Conservation (phyloP, 2,113 vertebrate species). For the Aythya baeri region DNA sequence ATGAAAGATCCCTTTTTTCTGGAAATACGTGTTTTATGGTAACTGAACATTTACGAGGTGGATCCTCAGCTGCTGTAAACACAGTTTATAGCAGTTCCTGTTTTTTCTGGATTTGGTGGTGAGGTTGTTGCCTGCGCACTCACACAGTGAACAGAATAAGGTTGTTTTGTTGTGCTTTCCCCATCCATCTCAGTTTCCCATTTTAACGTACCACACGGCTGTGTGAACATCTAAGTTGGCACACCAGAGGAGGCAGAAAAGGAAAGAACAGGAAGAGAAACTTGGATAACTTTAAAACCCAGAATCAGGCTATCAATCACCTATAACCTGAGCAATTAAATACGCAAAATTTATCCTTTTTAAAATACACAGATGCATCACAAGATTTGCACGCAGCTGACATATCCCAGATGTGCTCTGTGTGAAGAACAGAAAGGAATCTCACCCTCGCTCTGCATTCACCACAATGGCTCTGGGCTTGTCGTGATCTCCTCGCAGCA, state of each 20-base stretch:
- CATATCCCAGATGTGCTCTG: neutral
- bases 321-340: neutral
- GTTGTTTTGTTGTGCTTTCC: neutral
- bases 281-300: neutral
- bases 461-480: conserved; percentile 88
- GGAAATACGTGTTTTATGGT: neutral
- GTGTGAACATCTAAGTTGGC: neutral
- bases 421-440: neutral
- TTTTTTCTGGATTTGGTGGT: neutral
- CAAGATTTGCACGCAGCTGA: neutral
- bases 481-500: conserved; percentile 88
- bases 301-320: neutral
- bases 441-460: conserved; percentile 91
- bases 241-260: neutral
- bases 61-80: neutral
- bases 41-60: neutral
- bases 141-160: neutral
- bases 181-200: neutral
- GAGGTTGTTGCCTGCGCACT: neutral
- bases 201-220: neutral
- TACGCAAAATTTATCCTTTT: neutral
- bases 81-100: neutral
- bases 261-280: neutral
- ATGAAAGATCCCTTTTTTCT: neutral
- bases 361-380: neutral